Evolutionary conservation across 2,797 vertebrate species (phyloP).

Genomic region (Alcedo quadribrachys): DNA sequence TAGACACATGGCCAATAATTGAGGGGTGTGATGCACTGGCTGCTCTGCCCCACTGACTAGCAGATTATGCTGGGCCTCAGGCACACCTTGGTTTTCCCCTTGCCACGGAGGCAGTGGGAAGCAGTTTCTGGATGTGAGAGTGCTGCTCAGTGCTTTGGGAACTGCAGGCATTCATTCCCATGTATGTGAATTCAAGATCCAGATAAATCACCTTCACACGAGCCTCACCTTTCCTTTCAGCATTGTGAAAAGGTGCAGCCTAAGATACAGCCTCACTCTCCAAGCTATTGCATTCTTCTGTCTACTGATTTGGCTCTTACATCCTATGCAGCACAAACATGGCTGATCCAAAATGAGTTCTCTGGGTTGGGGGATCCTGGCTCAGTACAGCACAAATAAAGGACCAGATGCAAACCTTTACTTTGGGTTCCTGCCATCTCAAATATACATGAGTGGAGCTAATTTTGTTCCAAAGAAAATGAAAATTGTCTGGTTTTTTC

Average conservation of each 20-base stretch:
- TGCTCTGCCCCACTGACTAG: background rate
- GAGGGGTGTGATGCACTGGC: background rate
- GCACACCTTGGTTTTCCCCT: background rate
- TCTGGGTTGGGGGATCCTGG: constrained; percentile 13
- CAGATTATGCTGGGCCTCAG: background rate
- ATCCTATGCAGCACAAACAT: background rate
- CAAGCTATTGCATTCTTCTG: background rate
- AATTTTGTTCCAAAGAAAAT: constrained; percentile 56
- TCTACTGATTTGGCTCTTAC: background rate
- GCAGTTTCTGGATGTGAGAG: fast-evolving
- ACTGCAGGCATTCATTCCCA: background rate
- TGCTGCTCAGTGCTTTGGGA: background rate
- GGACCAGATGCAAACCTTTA: constrained; percentile 49
- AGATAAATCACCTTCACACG: background rate
- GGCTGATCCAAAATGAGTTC: constrained; percentile 14
- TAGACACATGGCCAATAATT: background rate
- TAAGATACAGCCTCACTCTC: background rate
- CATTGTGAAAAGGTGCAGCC: background rate
- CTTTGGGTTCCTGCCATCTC: constrained; percentile 51
- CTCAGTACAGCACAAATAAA: constrained; percentile 15
- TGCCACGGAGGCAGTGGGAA: background rate
- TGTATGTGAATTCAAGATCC: background rate
- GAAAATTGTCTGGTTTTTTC: constrained; percentile 28
- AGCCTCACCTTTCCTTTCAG: background rate
- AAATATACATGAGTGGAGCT: constrained; percentile 23